These are phyloP conservation scores for Eledone cirrhosa DNA, from an alignment of 2,888 invertebrate species.

Conservation along the genomic window DNA sequence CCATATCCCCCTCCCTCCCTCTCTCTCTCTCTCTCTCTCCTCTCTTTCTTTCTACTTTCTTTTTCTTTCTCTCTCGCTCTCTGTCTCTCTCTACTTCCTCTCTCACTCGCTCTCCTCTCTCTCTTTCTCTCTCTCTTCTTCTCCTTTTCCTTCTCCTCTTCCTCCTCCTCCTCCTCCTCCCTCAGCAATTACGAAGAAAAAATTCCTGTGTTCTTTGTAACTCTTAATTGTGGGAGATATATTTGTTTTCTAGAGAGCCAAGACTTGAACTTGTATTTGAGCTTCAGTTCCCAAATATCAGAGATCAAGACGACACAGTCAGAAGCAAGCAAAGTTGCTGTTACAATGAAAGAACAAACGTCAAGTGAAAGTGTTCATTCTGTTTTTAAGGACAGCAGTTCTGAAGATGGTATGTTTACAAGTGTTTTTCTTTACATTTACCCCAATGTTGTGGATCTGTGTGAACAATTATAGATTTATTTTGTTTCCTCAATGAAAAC, in stretches of 20 bases:
- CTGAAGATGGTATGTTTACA: no score
- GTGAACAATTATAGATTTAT: no score
- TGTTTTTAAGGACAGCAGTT: no score
- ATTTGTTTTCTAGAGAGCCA: not conserved
- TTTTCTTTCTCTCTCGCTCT: not conserved
- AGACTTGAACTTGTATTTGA: slow-evolving; percentile 10
- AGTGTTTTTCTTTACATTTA: no score
- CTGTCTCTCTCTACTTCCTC: not conserved
- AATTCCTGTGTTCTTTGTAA: no score
- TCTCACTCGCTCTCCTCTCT: not conserved
- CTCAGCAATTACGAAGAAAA: not conserved
- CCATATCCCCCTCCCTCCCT: not conserved
- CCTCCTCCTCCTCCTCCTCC: not conserved
- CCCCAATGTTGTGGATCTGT: no score
- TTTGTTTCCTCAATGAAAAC: no score
- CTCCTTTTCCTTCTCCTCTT: not conserved
- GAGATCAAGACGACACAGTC: no score
- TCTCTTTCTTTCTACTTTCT: not conserved
- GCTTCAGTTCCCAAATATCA: not conserved
- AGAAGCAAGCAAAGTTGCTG: no score
- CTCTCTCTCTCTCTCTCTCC: not conserved
- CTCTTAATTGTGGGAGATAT: no score
- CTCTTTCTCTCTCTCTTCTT: not conserved
- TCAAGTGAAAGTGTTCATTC: no score
- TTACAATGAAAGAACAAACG: no score